Evolutionary conservation across 2,888 invertebrate genomes (phyloP).

Genomic region (Drosophila robusta): DNA sequence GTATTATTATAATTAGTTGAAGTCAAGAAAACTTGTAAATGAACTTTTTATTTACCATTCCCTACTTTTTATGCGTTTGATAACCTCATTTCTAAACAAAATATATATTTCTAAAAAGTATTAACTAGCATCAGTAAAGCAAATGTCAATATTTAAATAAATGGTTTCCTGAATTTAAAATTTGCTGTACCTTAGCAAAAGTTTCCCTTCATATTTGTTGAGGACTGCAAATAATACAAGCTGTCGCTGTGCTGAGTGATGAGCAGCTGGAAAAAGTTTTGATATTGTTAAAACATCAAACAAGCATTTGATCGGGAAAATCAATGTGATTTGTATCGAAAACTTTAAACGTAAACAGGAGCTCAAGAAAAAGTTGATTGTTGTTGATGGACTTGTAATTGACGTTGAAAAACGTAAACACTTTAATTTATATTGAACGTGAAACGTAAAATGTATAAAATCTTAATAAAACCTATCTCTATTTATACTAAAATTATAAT

Average conservation of each 20-base stretch:
- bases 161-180: background rate
- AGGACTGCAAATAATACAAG: background rate
- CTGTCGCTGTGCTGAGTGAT: constrained; percentile 8
- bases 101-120: background rate
- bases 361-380: background rate
- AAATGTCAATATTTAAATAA: constrained; percentile 1
- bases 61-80: too few species aligned
- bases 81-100: background rate
- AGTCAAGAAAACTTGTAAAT: background rate
- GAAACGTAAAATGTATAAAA: constrained; percentile 5
- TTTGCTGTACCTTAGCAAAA: background rate
- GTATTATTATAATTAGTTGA: too few species aligned
- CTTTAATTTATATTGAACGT: background rate
- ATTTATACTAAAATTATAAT: background rate
- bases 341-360: background rate
- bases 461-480: background rate
- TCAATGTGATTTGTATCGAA: background rate
- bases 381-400: too few species aligned
- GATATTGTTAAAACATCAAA: constrained; percentile 19
- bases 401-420: too few species aligned
- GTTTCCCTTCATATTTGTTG: background rate
- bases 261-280: constrained; percentile 3
- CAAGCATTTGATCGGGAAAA: constrained; percentile 7
- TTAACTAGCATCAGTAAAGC: background rate
- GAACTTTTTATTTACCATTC: background rate